Evolutionary conservation across 92 coral and sea anemone genomes (phyloP).

Genomic region (Porites cylindrica): DNA sequence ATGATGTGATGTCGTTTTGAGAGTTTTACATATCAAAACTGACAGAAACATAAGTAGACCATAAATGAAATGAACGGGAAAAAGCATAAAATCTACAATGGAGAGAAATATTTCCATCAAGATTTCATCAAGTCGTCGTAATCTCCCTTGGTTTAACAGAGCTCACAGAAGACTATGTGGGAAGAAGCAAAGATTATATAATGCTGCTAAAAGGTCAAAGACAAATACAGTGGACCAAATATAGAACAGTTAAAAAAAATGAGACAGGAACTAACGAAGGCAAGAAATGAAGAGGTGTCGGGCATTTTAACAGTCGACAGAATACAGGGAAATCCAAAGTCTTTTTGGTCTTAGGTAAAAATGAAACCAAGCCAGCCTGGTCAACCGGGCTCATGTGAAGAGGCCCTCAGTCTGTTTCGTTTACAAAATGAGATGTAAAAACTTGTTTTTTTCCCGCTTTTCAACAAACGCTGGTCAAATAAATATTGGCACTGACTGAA

Average conservation of each 20-base stretch:
- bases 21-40: constrained; percentile 52
- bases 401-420: too few species aligned
- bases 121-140: neutral
- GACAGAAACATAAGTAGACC: constrained; percentile 54
- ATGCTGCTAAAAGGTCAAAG: constrained; percentile 48
- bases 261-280: constrained; percentile 44
- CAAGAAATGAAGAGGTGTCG: constrained; percentile 54
- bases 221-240: neutral
- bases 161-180: constrained; percentile 30
- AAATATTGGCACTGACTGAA: too few species aligned
- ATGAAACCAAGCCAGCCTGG: too few species aligned
- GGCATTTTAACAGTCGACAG: constrained; percentile 17
- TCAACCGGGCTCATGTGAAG: too few species aligned
- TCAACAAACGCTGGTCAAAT: too few species aligned
- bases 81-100: neutral
- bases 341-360: constrained; percentile 36
- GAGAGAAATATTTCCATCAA: constrained; percentile 33
- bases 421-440: too few species aligned
- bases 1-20: constrained; percentile 55
- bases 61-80: constrained; percentile 52
- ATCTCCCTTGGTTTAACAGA: constrained; percentile 44
- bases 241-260: too few species aligned
- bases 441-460: too few species aligned
- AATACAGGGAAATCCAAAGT: constrained; percentile 12
- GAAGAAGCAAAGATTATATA: constrained; percentile 47